Evolutionary conservation across 2,113 vertebrate genomes (phyloP).

Genomic region (Mesembrinibis cayennensis): DNA sequence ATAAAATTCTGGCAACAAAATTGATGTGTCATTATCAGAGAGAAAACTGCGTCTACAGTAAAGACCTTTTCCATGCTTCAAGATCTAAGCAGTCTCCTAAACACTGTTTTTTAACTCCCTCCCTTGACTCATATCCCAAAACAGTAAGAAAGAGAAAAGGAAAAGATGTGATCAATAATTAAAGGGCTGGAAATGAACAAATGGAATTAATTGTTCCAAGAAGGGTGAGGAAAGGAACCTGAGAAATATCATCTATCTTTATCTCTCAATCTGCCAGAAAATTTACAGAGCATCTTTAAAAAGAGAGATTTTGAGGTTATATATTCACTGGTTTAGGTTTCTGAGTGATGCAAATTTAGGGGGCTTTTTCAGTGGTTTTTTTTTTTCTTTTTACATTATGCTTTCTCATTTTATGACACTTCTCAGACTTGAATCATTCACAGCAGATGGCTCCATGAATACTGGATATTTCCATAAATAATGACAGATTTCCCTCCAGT

Average conservation of each 20-base stretch:
- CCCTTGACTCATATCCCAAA: neutral
- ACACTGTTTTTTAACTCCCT: neutral
- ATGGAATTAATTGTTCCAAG: constrained; percentile 42
- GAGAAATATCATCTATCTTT: constrained; percentile 49
- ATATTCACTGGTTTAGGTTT: constrained; percentile 9
- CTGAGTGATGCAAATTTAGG: neutral
- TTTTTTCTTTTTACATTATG: constrained; percentile 10
- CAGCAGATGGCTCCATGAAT: constrained; percentile 61
- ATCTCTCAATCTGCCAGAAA: constrained; percentile 29
- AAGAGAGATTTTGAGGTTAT: neutral
- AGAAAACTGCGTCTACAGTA: neutral
- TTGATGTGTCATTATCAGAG: neutral
- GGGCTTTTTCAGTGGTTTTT: neutral
- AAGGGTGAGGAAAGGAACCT: constrained; percentile 13
- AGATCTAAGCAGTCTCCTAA: neutral
- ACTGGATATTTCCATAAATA: constrained; percentile 65
- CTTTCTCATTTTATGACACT: constrained; percentile 53
- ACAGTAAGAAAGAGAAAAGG: constrained; percentile 3
- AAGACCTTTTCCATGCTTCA: neutral
- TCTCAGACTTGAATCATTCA: constrained; percentile 56
- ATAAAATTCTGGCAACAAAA: neutral
- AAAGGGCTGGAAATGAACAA: constrained; percentile 46
- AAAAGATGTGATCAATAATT: constrained; percentile 30
- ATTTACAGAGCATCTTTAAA: constrained; percentile 30
- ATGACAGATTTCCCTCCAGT: constrained; percentile 58